Evolutionary conservation across 1,140 invertebrate species (phyloP).

Genomic region (Paralvinella palmiformis): DNA sequence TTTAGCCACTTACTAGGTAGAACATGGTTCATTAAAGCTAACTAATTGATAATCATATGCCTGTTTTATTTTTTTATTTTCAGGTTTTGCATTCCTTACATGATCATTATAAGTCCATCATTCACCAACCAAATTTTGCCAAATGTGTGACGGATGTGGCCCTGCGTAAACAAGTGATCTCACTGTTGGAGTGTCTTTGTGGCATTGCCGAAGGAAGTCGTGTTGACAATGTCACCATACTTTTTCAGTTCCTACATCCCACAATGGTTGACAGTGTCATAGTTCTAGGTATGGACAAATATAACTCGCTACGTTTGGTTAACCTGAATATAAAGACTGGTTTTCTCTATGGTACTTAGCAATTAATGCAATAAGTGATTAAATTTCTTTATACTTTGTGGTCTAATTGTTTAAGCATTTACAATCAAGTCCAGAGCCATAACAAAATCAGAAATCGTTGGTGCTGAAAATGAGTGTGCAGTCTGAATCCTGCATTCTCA

Average conservation of each 20-base stretch:
- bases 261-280: slow-evolving; percentile 62
- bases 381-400: not conserved
- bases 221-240: slow-evolving; percentile 55
- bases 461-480: too few relatives aligned
- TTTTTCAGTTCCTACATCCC: slow-evolving; percentile 62
- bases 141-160: slow-evolving; percentile 57
- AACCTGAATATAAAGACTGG: too few relatives aligned
- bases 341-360: too few relatives aligned
- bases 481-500: too few relatives aligned
- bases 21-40: too few relatives aligned
- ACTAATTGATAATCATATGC: too few relatives aligned
- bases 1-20: too few relatives aligned
- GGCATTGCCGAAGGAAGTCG: slow-evolving; percentile 59
- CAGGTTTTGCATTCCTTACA: slow-evolving; percentile 60
- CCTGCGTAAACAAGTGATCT: slow-evolving; percentile 58
- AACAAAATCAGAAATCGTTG: too few relatives aligned
- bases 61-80: slow-evolving; percentile 25
- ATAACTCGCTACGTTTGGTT: too few relatives aligned
- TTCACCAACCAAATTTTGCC: slow-evolving; percentile 56
- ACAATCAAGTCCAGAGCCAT: too few relatives aligned
- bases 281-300: slow-evolving; percentile 55
- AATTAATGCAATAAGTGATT: not conserved
- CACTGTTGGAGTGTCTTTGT: slow-evolving; percentile 62
- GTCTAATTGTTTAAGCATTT: too few relatives aligned
- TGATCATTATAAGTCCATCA: slow-evolving; percentile 56